Evolutionary conservation across 2,888 invertebrate species (phyloP), one percentile per base, ranked within the genome.

Genomic region (Sarcophaga variegata): DNA sequence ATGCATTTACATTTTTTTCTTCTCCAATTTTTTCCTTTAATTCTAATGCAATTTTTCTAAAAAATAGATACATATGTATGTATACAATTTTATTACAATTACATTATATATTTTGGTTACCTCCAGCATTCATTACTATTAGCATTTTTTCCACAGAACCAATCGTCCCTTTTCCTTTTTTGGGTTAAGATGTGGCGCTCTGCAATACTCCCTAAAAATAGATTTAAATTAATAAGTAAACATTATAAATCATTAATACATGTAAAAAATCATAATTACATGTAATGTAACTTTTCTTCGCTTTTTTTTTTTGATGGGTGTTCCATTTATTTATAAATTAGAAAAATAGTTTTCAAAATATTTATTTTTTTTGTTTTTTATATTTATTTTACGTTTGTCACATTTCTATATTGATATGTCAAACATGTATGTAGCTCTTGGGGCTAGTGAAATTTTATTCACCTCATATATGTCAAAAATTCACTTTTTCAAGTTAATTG

Each of bases 391-490:
- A 25, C 8, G 25, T 8, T 63, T 63, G 25, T 63, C 27, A 49
- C 25, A 63, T 8, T 22, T 22, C 12, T 63, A 12, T 63, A 22
- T 5, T 25, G 3, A 63, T 63, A 22, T 63, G 22, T 12, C 12
- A 63, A 63, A 22, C 27, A 22, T 63, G 5, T 62, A 62, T 62
- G 20, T 62, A 62, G 62, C 62, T n/a, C 62, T 62, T n/a, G 17
- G 62, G 20, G 62, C 62, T 62, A 62, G 8, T 14, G 17, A 62
- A 62, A 62, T 62, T 62, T 62, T 62, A 62, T 62, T 62, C 62
- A 62, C 62, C 62, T 62, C 62, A 62, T 62, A n/a, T 62, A 20
- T n/a, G 17, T 62, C 62, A 62, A 62, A 20, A 62, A n/a, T 62
- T 62, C 20, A 62, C 62, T 62, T 62, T 62, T 62, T 6, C 62